A percentile compares a stretch with the other conserved stretches of the same genome.
phyloP scores from a whole-genome alignment of 2,888 invertebrate genomes.

The Nineta flava region DNA sequence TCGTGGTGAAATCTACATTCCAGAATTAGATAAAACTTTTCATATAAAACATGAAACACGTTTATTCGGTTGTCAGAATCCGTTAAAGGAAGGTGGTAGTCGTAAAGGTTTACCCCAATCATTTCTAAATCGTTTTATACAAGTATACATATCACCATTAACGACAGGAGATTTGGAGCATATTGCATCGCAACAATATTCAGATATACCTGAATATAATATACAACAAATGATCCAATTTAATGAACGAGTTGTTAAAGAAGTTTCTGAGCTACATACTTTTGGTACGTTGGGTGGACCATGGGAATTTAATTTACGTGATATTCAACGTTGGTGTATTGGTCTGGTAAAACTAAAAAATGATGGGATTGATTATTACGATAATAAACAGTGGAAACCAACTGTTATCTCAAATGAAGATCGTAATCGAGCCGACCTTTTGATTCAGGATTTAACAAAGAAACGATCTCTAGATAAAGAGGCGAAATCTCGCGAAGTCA shows the following conservation, averaged over 20 bases:
- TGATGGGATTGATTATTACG: not conserved
- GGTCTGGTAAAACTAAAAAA: slow-evolving; percentile 36
- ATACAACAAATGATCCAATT: slow-evolving; percentile 62
- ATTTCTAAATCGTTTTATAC: slow-evolving; percentile 93
- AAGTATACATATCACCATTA: slow-evolving; percentile 56
- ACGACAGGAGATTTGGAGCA: slow-evolving; percentile 46
- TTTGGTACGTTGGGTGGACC: slow-evolving; percentile 79
- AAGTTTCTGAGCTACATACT: slow-evolving; percentile 40
- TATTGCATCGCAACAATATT: slow-evolving; percentile 52
- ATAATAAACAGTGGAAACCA: not conserved
- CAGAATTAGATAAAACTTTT: slow-evolving; percentile 83
- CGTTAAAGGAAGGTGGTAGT: slow-evolving; percentile 87
- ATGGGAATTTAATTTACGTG: slow-evolving; percentile 95
- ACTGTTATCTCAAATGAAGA: not conserved
- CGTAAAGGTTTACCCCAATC: slow-evolving; percentile 91
- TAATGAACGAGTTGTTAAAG: slow-evolving; percentile 48
- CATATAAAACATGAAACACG: slow-evolving; percentile 55
- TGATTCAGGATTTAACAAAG: not conserved
- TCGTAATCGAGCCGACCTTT: not conserved
- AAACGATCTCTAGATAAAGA: not conserved
- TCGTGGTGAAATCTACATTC: slow-evolving; percentile 86
- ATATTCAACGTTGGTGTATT: slow-evolving; percentile 87
- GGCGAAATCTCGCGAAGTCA: not conserved
- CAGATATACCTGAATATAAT: slow-evolving; percentile 38
- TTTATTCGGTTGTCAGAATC: slow-evolving; percentile 97